A percentile compares a stretch with the other conserved stretches of the same genome.
Evolutionary conservation across 2,113 vertebrate species (phyloP).

Genomic region (Bubo bubo): DNA sequence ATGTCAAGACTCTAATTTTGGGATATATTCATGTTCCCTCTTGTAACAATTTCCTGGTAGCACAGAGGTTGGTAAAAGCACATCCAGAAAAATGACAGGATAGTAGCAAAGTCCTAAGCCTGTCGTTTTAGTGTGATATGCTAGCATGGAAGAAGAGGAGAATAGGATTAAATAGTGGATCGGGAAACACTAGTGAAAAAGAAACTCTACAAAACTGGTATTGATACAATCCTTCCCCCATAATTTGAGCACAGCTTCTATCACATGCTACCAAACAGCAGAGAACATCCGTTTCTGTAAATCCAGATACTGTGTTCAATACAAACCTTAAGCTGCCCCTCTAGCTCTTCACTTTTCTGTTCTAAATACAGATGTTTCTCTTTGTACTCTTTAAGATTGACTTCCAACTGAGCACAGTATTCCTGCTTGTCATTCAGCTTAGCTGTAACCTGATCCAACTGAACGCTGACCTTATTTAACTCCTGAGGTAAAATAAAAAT

Average conservation of each 20-base stretch:
- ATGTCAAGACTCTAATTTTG: not conserved
- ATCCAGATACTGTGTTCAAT: not conserved
- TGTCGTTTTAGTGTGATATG: not conserved
- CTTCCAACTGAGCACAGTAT: slow-evolving; percentile 87
- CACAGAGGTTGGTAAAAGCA: not conserved
- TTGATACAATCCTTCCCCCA: not conserved
- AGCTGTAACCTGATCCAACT: slow-evolving; percentile 82
- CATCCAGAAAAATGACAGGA: not conserved
- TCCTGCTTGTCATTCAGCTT: slow-evolving; percentile 89
- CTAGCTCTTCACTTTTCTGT: slow-evolving; percentile 85
- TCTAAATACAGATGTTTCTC: slow-evolving; percentile 88
- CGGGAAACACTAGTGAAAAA: not conserved
- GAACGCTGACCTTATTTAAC: slow-evolving; percentile 84
- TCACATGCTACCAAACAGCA: not conserved
- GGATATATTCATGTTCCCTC: not conserved
- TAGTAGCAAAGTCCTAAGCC: not conserved
- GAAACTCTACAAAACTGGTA: not conserved
- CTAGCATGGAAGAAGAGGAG: not conserved
- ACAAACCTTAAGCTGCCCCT: slow-evolving; percentile 87
- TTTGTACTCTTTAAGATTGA: slow-evolving; percentile 86
- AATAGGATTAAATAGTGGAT: not conserved
- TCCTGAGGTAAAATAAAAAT: slow-evolving; percentile 80
- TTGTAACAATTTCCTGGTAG: not conserved
- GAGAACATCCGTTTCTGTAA: not conserved
- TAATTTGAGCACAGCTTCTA: not conserved